phyloP scores from a whole-genome alignment of 2,113 vertebrate species.

The Ictalurus punctatus region DNA sequence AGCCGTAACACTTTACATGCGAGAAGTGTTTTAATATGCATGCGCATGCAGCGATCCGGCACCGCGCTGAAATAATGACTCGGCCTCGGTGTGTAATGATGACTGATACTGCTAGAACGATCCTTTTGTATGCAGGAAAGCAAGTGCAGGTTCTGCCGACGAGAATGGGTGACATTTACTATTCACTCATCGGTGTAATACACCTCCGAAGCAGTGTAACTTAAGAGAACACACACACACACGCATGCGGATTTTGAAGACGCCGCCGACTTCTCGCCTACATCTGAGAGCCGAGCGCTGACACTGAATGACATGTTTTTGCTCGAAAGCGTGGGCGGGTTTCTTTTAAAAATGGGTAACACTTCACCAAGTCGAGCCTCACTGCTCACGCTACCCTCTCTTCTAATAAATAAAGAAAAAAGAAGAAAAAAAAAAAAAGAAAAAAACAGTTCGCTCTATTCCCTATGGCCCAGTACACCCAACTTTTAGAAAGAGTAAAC shows the following conservation, averaged over 20 bases:
- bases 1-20: not conserved
- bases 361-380: slow-evolving; percentile 20
- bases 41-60: slow-evolving; percentile 1
- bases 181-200: slow-evolving; percentile 45
- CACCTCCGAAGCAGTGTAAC: slow-evolving; percentile 11
- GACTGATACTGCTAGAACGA: slow-evolving; percentile 48
- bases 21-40: slow-evolving; percentile 33
- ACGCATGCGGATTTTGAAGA: not conserved
- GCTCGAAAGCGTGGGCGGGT: slow-evolving; percentile 16
- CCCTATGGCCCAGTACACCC: not conserved
- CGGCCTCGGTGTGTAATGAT: slow-evolving; percentile 35
- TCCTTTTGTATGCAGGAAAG: slow-evolving; percentile 28
- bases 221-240: slow-evolving; percentile 7
- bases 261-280: not conserved
- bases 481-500: slow-evolving; percentile 26
- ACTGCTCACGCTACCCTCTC: not conserved
- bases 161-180: slow-evolving; percentile 48
- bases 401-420: slow-evolving; percentile 21
- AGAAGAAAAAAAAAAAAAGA: slow-evolving; percentile 1
- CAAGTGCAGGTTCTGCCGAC: slow-evolving; percentile 23
- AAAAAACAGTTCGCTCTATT: not conserved
- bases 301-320: slow-evolving; percentile 42
- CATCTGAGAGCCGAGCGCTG: slow-evolving; percentile 21
- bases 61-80: slow-evolving; percentile 41
- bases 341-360: slow-evolving; percentile 25